phyloP scores from a whole-genome alignment of 2,113 vertebrate species.

The Nyctibius bracteatus region DNA sequence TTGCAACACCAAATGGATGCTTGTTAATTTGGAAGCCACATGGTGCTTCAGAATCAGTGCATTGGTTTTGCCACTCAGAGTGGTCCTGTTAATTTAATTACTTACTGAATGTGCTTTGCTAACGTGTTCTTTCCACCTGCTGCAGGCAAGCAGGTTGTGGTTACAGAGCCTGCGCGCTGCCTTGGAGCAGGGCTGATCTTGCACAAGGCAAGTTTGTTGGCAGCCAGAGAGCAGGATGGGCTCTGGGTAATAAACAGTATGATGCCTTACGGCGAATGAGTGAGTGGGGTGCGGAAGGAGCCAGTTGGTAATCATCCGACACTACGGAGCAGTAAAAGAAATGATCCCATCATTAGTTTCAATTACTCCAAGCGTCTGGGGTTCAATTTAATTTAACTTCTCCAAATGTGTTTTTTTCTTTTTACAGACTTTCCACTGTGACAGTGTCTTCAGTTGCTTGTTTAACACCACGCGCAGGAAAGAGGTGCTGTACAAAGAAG shows the following conservation, averaged over 20 bases:
- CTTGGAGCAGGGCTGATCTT: rapidly evolving
- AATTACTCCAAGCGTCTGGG: background rate
- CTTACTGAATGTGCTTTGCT: background rate
- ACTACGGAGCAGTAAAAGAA: background rate
- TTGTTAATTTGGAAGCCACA: background rate
- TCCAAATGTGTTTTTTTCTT: background rate
- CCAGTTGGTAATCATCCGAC: background rate
- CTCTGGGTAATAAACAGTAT: no score
- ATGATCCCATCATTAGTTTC: background rate
- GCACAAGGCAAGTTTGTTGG: rapidly evolving
- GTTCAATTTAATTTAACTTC: background rate
- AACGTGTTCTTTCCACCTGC: background rate
- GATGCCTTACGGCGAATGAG: background rate
- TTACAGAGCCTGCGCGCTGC: rapidly evolving
- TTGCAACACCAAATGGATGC: background rate
- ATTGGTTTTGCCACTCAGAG: background rate
- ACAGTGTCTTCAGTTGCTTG: background rate
- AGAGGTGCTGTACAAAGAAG: background rate
- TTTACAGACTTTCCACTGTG: background rate
- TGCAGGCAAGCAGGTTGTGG: rapidly evolving
- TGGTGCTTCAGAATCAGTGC: background rate
- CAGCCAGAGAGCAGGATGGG: background rate
- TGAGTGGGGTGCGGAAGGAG: background rate
- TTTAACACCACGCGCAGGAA: background rate
- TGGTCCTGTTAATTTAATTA: background rate